Evolutionary conservation across 2,113 vertebrate genomes (phyloP), one percentile per base, ranked within the genome.

Genomic region (Nipponia nippon): DNA sequence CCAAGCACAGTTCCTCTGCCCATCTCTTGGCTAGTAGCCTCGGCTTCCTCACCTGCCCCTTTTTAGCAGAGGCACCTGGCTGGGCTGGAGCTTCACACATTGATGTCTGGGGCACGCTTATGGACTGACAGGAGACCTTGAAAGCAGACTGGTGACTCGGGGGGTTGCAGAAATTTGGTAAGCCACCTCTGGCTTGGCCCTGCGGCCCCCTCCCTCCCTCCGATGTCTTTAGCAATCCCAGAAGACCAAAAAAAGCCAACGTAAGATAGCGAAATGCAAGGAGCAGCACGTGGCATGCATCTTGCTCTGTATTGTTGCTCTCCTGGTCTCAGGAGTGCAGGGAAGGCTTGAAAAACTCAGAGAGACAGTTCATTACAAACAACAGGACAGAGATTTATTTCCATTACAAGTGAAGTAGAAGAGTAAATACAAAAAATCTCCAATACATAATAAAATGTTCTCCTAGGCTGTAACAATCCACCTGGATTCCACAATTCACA

Each of bases 381-480:
- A 92, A 83, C 15, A 79, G 56, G 40, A 44, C 49, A 72, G 65
- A 80, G 34, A 87, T 97, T 97, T 97, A 97, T 96, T 97, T 94
- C 73, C 53, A 82, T 96, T 94, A 73, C 52, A 91, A 83, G 30
- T 55, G 61, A 76, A 96, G 36, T 38, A 87, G 47, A 84, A 93
- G 78, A 88, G 93, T 85, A 93, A 94, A 95, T 76, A 89, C 20
- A 91, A 95, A 78, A 55, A 53, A 47, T 32, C 62, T 94, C 69
- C 13, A 42, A 23, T 42, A 87, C 8, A 49, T 44, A 79, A 59
- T 63, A 87, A 63, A 67, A 76, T 56, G 27, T 61, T 69, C 23
- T 89, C 23, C 30, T 52, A 79, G 30, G 12, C 22, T 72, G 7
- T 66, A 89, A 78, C 38, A 76, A 86, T 29, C 26, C 16, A 67